A percentile compares a stretch with the other conserved stretches of the same genome.
Evolutionary conservation across 92 coral and sea anemone genomes (phyloP).

Genomic region (Porites lobata): DNA sequence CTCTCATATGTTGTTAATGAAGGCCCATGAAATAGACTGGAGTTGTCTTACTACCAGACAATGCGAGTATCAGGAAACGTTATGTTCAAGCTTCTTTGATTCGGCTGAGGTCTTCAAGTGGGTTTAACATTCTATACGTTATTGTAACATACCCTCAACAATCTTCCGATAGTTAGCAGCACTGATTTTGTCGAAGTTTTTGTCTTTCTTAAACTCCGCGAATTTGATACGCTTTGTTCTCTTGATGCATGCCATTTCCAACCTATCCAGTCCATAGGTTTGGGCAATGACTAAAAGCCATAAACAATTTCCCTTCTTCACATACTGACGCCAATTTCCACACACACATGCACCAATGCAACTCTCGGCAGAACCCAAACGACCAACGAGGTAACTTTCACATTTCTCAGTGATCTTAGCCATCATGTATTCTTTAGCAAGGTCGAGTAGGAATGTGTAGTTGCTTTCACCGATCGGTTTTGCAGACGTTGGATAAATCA

Average conservation of each 20-base stretch:
- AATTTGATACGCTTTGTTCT: not conserved
- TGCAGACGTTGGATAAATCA: too few relatives aligned
- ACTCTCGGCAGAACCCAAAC: too few relatives aligned
- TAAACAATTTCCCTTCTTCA: not conserved
- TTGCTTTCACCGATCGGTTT: not conserved
- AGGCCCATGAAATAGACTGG: too few relatives aligned
- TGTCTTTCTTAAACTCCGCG: not conserved
- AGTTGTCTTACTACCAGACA: too few relatives aligned
- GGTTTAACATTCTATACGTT: too few relatives aligned
- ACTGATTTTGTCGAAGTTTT: not conserved
- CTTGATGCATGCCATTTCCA: not conserved
- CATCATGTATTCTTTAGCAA: slow-evolving; percentile 48
- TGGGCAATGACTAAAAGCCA: not conserved
- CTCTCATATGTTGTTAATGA: too few relatives aligned
- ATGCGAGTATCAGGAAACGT: too few relatives aligned
- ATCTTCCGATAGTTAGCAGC: not conserved
- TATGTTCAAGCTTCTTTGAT: too few relatives aligned
- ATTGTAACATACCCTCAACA: not conserved
- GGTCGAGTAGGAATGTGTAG: not conserved
- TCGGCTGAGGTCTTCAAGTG: too few relatives aligned
- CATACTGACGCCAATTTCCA: too few relatives aligned
- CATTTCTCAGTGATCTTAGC: slow-evolving; percentile 22
- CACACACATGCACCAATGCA: too few relatives aligned
- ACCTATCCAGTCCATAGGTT: not conserved
- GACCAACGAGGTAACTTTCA: slow-evolving; percentile 1